phyloP scores from a whole-genome alignment of 1,140 invertebrate species.

The Babylonia areolata region DNA sequence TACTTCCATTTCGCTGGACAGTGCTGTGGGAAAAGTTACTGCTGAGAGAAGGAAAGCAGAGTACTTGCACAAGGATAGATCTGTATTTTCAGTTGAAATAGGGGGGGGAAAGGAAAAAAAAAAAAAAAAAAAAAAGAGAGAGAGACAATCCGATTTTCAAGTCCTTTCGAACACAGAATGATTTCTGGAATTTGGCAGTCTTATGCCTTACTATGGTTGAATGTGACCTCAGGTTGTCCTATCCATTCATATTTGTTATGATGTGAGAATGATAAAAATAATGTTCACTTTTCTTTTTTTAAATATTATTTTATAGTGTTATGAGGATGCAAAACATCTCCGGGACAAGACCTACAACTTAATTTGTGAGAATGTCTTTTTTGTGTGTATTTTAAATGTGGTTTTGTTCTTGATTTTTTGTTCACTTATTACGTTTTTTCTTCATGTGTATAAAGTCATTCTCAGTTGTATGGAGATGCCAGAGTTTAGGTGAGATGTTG shows the following conservation, averaged over 20 bases:
- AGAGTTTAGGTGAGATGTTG: slow-evolving; percentile 26
- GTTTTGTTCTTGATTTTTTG: neutral
- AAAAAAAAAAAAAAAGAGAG: neutral
- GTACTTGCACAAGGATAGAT: no score
- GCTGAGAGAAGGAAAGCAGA: neutral
- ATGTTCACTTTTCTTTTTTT: slow-evolving; percentile 1
- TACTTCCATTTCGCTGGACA: neutral
- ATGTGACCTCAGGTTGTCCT: slow-evolving; percentile 29
- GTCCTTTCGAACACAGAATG: neutral
- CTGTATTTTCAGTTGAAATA: no score
- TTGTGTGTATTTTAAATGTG: neutral
- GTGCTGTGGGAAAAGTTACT: neutral
- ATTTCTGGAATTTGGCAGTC: neutral
- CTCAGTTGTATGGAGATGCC: slow-evolving; percentile 17
- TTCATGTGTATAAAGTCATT: slow-evolving; percentile 30
- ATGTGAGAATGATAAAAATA: neutral
- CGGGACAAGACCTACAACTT: neutral
- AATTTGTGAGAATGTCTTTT: neutral
- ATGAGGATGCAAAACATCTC: neutral
- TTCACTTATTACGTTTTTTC: neutral
- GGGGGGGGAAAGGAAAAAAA: neutral
- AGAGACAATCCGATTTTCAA: neutral
- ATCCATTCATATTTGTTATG: slow-evolving; percentile 2
- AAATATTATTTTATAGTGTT: neutral
- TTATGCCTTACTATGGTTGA: neutral